phyloP scores from a whole-genome alignment of 2,113 vertebrate genomes.

The Setophaga kirtlandii region DNA sequence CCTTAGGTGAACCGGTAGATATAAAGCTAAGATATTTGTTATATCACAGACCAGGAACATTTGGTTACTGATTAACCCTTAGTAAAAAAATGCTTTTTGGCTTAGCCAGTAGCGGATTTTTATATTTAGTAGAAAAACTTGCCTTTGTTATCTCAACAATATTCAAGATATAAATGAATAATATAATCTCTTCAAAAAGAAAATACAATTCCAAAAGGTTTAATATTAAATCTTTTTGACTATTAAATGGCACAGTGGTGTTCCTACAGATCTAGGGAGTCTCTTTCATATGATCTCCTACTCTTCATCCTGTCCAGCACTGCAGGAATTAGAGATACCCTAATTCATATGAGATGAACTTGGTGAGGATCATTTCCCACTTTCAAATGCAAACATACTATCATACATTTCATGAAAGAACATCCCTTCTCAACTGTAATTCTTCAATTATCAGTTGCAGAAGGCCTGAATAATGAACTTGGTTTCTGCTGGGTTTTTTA shows the following conservation, averaged over 20 bases:
- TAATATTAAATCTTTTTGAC: not conserved
- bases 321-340: not conserved
- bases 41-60: not conserved
- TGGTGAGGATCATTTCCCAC: not conserved
- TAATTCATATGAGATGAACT: not conserved
- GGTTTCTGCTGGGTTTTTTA: not conserved
- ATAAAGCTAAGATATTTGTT: not conserved
- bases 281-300: not conserved
- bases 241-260: not conserved
- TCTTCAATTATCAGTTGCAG: not conserved
- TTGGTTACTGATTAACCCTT: not conserved
- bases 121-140: not conserved
- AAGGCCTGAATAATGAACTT: not conserved
- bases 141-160: not conserved
- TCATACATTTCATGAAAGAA: not conserved
- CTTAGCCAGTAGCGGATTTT: not conserved
- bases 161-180: not conserved
- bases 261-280: not conserved
- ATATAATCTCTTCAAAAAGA: not conserved
- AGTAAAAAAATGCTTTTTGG: not conserved
- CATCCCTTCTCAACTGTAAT: not conserved
- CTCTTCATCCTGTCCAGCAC: not conserved
- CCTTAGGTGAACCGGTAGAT: not conserved
- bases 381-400: not conserved
- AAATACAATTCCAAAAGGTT: not conserved